Percentiles rank a stretch among this genome's conserved stretches.
phyloP scores from a whole-genome alignment of 1,140 invertebrate species.

The Papilio helenus region DNA sequence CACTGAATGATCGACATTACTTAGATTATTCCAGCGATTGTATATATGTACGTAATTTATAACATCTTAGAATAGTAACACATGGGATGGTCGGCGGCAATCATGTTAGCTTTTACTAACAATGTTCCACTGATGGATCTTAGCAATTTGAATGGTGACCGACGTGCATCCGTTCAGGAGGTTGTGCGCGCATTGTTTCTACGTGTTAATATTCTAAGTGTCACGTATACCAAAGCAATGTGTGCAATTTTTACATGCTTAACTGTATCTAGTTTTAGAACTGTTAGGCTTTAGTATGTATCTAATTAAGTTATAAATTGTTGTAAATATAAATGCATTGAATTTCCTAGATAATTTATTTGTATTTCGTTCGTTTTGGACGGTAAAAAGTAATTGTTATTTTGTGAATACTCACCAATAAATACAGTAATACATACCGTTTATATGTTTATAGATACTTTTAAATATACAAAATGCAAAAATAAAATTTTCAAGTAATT shows the following conservation, averaged over 20 bases:
- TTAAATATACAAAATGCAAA: constrained; percentile 24
- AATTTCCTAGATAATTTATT: constrained; percentile 65
- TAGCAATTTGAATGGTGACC: background rate
- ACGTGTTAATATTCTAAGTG: constrained; percentile 33
- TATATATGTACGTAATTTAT: constrained; percentile 81
- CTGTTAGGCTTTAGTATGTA: constrained; percentile 60
- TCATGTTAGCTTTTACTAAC: background rate
- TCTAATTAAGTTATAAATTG: constrained; percentile 47
- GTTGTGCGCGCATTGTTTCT: constrained; percentile 1
- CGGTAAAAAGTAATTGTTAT: constrained; percentile 7
- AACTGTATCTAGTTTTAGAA: constrained; percentile 67
- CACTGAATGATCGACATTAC: constrained; percentile 27
- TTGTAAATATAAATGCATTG: constrained; percentile 62
- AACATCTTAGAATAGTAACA: constrained; percentile 22
- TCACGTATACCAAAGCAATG: constrained; percentile 82
- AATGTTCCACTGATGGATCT: background rate
- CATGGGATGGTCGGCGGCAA: constrained; percentile 4
- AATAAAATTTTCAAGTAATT: too few relatives aligned
- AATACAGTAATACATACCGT: constrained; percentile 25
- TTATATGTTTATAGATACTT: constrained; percentile 22
- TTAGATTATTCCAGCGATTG: constrained; percentile 45
- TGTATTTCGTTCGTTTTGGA: constrained; percentile 50
- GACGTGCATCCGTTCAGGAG: background rate
- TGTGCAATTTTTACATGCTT: constrained; percentile 83
- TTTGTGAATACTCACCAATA: constrained; percentile 41